Evolutionary conservation across 2,797 vertebrate genomes (phyloP), one percentile per base, ranked within the genome.

Genomic region (Lindbergichthys nudifrons): DNA sequence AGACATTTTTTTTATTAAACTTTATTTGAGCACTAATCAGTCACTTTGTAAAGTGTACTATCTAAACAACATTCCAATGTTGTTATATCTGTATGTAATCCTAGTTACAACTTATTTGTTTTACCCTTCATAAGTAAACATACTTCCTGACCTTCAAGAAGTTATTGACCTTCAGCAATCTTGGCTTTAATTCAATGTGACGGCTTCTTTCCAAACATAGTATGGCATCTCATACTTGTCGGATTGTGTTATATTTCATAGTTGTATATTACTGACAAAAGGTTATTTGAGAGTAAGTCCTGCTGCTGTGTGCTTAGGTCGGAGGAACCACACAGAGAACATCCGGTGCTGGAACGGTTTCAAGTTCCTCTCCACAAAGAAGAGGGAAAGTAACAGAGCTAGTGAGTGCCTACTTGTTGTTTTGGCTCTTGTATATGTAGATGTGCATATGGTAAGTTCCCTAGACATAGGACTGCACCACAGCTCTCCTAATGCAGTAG

Each of bases 91-190:
- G 0, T 42, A 11, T 9, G 30, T 18, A 4, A 13, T 2, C 1
- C 8, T 8, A 10, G 5, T 10, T 9, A 18, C 8, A 3, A 5
- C 10, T 52, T 3, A 14, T 18, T 21, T 23, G 36, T 47, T 61
- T 6, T 36, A 48, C 16, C 23, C 8, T 12, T 36, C 6, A 3
- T 7, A 5, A 45, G 11, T 19, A 14, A 15, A 32, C 16, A 26
- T 26, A 66, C 14, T 5, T 3, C 0, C 0, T n/a, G 41, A 71
- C 65, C 61, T 82, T 51, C 8, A 4, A 18, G 14, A 47, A 81
- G 74, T 80, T 73, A 52, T 46, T 47, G 81, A 88, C 85, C 81
- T 83, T 80, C 32, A 73, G 61, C 16, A 18, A 74, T 48, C 43
- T n/a, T 21, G 41, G 19, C 43, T 65, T 67, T 69, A 79, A 83